Evolutionary conservation across 2,888 invertebrate genomes (phyloP).

Genomic region (Rhaphigaster nebulosa): DNA sequence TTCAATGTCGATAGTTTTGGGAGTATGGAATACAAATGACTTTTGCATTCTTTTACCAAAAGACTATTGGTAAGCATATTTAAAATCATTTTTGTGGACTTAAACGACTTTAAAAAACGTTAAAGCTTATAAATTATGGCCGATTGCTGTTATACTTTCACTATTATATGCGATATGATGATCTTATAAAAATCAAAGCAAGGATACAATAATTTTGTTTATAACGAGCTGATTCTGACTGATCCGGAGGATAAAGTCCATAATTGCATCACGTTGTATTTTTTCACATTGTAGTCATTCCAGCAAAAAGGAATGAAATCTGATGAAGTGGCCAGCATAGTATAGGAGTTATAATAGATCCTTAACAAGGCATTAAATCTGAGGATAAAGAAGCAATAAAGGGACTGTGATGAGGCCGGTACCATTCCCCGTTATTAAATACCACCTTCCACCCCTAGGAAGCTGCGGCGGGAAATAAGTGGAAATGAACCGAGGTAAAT

Average conservation of each 20-base stretch:
- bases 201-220: too few species aligned
- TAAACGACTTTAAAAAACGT: too few species aligned
- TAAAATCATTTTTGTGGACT: too few species aligned
- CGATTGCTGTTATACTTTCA: too few species aligned
- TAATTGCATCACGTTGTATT: neutral
- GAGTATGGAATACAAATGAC: too few species aligned
- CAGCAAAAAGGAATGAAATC: neutral
- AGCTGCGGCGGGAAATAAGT: conserved; percentile 20
- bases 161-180: too few species aligned
- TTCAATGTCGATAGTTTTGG: too few species aligned
- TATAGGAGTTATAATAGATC: neutral
- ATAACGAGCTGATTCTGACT: too few species aligned
- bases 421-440: neutral
- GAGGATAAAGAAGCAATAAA: conserved; percentile 14
- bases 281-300: neutral
- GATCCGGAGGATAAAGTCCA: neutral
- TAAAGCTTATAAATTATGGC: too few species aligned
- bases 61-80: too few species aligned
- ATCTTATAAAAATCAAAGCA: too few species aligned
- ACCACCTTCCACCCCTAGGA: neutral
- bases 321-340: neutral
- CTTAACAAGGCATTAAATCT: conserved; percentile 25
- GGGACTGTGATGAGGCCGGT: neutral
- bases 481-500: conserved; percentile 27
- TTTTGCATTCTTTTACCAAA: too few species aligned